A percentile compares a stretch with the other conserved stretches of the same genome.
Conservation (phyloP, 2,113 vertebrate species). For the Peromyscus polionotus region DNA sequence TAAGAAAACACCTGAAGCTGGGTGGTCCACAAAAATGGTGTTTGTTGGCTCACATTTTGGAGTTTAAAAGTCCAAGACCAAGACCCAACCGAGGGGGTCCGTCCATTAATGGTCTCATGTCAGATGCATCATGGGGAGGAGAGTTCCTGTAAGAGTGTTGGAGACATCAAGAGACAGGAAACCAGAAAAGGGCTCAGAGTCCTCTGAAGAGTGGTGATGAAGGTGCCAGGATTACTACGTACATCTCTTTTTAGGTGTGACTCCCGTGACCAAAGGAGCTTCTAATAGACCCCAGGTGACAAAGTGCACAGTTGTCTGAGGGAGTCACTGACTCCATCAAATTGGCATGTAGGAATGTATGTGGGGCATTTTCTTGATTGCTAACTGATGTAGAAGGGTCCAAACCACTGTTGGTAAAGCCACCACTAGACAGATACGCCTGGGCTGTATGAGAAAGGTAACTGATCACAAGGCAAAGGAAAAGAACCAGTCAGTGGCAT, state of each 20-base stretch:
- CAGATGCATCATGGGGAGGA: background rate
- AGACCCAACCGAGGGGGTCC: background rate
- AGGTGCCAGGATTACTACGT: background rate
- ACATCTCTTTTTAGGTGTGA: background rate
- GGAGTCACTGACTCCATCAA: background rate
- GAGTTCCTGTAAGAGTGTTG: background rate
- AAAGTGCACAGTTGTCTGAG: background rate
- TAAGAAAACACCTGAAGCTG: background rate
- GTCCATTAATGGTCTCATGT: no score
- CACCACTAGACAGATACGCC: background rate
- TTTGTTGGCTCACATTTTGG: background rate
- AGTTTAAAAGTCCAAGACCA: background rate
- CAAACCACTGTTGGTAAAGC: background rate
- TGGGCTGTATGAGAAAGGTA: background rate
- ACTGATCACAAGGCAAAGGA: background rate
- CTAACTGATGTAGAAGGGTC: background rate
- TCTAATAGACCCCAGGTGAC: background rate
- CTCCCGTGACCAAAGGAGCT: background rate
- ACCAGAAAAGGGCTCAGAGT: background rate
- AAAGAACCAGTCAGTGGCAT: background rate
- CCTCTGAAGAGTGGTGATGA: background rate
- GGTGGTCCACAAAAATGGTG: background rate
- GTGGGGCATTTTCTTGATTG: background rate
- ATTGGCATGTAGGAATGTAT: background rate
- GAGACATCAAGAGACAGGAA: background rate